phyloP scores from a whole-genome alignment of 2,113 vertebrate species.

The Epinephelus fuscoguttatus region DNA sequence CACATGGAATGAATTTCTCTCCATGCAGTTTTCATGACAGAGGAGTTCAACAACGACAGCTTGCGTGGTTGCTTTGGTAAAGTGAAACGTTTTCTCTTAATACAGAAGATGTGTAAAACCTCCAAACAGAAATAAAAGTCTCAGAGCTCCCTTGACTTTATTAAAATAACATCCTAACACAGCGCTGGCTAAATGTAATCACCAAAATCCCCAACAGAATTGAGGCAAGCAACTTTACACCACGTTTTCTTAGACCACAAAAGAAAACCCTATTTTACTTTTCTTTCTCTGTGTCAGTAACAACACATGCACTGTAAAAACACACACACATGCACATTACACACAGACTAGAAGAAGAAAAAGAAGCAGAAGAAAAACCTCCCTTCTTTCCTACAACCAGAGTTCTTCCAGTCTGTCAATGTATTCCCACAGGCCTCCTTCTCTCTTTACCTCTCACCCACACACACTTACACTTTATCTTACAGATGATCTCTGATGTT shows the following conservation, averaged over 20 bases:
- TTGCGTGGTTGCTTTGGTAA: background rate
- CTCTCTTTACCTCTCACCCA: too few relatives aligned
- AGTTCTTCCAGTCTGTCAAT: too few relatives aligned
- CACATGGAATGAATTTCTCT: background rate
- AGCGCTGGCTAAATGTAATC: background rate
- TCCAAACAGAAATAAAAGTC: background rate
- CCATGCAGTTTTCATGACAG: background rate
- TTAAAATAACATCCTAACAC: background rate
- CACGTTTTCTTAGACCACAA: background rate
- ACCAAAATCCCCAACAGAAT: background rate
- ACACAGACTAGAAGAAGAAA: background rate
- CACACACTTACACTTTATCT: background rate
- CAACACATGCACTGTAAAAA: background rate
- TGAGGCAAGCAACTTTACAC: background rate
- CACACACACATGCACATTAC: constrained; percentile 4
- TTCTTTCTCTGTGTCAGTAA: background rate
- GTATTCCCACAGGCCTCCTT: too few relatives aligned
- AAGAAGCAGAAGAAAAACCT: too few relatives aligned
- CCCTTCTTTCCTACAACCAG: too few relatives aligned
- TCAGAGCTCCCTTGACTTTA: background rate
- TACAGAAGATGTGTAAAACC: background rate
- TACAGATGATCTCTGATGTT: background rate
- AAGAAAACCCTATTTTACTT: background rate
- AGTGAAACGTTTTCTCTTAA: background rate
- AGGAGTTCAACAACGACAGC: background rate